Evolutionary conservation across 2,888 invertebrate genomes (phyloP).

Genomic region (Globia sparganii): DNA sequence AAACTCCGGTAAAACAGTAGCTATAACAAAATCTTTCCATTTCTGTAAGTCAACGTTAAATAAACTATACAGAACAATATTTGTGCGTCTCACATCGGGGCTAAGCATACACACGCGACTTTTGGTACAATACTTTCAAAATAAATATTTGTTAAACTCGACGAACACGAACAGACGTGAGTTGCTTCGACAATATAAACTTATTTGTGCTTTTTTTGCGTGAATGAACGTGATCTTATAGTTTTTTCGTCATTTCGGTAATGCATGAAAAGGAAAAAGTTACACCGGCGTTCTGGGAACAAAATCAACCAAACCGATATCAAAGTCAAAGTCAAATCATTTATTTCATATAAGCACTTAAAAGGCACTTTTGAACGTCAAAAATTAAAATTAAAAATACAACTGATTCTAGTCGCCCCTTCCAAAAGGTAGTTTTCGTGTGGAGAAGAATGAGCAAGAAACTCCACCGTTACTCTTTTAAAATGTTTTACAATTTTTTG

Average conservation of each 20-base stretch:
- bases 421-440: no score
- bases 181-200: slow-evolving; percentile 54
- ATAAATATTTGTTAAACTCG: slow-evolving; percentile 68
- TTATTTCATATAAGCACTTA: no score
- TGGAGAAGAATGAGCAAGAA: no score
- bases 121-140: slow-evolving; percentile 74
- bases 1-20: slow-evolving; percentile 52
- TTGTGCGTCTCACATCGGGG: slow-evolving; percentile 64
- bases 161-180: slow-evolving; percentile 65
- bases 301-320: background rate
- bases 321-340: no score
- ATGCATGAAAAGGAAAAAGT: background rate
- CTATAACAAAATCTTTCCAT: slow-evolving; percentile 40
- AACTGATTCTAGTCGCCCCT: no score
- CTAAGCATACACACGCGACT: slow-evolving; percentile 67
- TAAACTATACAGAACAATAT: slow-evolving; percentile 61
- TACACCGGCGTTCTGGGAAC: background rate
- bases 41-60: slow-evolving; percentile 51
- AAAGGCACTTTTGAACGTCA: no score
- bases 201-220: slow-evolving; percentile 39
- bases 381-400: no score
- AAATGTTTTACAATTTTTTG: no score
- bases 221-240: slow-evolving; percentile 7
- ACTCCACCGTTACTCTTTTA: no score
- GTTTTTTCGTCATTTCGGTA: background rate